Percentiles rank a stretch among this genome's conserved stretches.
Evolutionary conservation across 2,888 invertebrate genomes (phyloP).

Genomic region (Cremastinae sp.): DNA sequence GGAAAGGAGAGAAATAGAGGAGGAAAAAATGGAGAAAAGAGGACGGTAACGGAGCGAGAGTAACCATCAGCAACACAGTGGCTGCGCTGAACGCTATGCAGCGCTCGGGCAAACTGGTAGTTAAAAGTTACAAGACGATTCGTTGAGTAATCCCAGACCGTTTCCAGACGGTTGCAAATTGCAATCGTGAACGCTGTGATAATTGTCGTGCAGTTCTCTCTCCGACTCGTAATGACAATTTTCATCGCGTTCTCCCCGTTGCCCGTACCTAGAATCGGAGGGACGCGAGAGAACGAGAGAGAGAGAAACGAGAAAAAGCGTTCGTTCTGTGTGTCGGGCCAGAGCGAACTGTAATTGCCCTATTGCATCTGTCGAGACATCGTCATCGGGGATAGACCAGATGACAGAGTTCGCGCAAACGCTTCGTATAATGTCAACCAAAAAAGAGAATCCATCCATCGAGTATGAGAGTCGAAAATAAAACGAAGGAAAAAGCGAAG

Average conservation of each 20-base stretch:
- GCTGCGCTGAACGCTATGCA: slow-evolving; percentile 47
- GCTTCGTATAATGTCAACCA: neutral
- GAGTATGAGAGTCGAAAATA: neutral
- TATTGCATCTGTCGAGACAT: slow-evolving; percentile 75
- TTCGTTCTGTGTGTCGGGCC: slow-evolving; percentile 51
- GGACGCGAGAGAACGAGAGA: slow-evolving; percentile 37
- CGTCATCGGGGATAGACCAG: slow-evolving; percentile 51
- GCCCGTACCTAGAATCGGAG: slow-evolving; percentile 55
- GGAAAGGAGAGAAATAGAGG: slow-evolving; percentile 12
- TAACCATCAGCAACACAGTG: slow-evolving; percentile 47
- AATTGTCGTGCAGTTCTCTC: slow-evolving; percentile 77
- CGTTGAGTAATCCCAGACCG: slow-evolving; percentile 79
- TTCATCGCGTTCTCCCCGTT: slow-evolving; percentile 76
- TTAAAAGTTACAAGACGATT: slow-evolving; percentile 80
- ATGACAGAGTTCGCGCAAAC: slow-evolving; percentile 22
- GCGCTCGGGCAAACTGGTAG: slow-evolving; percentile 73
- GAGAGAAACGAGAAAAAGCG: slow-evolving; percentile 40
- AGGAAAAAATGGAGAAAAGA: slow-evolving; percentile 7
- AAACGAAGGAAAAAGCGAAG: neutral
- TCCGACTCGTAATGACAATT: slow-evolving; percentile 77
- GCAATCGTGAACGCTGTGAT: slow-evolving; percentile 79
- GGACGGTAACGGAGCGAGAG: slow-evolving; percentile 53
- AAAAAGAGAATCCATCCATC: neutral
- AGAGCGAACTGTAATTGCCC: slow-evolving; percentile 73
- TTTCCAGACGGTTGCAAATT: slow-evolving; percentile 79